Conservation (phyloP, 2,797 vertebrate genomes). For the Darevskia nairensis region DNA sequence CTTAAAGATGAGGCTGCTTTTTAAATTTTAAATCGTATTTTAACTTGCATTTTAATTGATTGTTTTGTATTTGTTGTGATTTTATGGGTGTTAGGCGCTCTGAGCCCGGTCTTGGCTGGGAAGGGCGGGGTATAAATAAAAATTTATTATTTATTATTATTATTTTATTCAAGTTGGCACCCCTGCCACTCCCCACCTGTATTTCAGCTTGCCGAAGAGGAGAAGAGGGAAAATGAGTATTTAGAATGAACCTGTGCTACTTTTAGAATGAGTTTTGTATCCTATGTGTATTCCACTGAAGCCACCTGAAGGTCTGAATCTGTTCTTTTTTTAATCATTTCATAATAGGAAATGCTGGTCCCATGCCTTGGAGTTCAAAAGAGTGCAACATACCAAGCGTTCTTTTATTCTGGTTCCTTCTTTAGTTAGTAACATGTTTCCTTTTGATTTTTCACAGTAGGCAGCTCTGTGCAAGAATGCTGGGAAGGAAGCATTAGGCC, state of each 20-base stretch:
- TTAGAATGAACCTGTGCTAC: not conserved
- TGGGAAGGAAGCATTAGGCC: conserved; percentile 80
- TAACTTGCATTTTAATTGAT: no score
- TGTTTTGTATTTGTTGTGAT: no score
- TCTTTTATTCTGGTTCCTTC: conserved; percentile 76
- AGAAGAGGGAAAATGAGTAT: no score
- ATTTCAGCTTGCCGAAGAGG: not conserved
- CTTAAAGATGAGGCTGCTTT: no score
- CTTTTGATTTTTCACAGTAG: conserved; percentile 86
- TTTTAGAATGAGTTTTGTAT: not conserved
- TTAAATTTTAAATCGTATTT: no score
- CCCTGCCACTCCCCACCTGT: not conserved
- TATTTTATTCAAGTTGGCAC: no score
- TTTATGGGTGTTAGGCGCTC: no score
- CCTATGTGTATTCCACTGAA: conserved; percentile 30
- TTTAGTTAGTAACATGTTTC: conserved; percentile 80
- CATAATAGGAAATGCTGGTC: conserved; percentile 78
- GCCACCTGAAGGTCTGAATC: not conserved
- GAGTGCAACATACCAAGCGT: conserved; percentile 76
- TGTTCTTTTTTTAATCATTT: conserved; percentile 61
- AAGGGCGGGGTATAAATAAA: no score
- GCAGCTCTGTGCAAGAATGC: conserved; percentile 81
- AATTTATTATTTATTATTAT: no score
- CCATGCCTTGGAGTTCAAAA: conserved; percentile 80
- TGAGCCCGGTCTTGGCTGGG: no score